These are phyloP conservation scores for Ancistrus triradiatus DNA, from an alignment of 2,113 vertebrate genomes.

Conservation along the genomic window DNA sequence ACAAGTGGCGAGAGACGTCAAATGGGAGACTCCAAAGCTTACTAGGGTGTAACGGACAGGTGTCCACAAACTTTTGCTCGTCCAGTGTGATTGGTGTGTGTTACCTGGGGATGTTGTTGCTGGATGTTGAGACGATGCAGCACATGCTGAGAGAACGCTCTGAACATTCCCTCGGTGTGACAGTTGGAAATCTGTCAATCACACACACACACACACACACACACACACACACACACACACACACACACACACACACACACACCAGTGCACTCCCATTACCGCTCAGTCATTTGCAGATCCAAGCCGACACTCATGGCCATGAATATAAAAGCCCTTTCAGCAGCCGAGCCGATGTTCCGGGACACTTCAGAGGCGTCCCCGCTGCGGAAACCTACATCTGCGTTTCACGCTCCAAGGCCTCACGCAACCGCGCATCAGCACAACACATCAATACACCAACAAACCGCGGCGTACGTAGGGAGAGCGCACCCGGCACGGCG, in stretches of 20 bases:
- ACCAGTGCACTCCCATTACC: slow-evolving; percentile 22
- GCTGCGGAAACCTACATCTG: background rate
- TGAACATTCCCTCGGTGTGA: slow-evolving; percentile 81
- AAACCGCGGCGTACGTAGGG: background rate
- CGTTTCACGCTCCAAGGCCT: slow-evolving; percentile 55
- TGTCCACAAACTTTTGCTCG: too few relatives aligned
- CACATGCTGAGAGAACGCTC: slow-evolving; percentile 92
- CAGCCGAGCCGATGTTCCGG: slow-evolving; percentile 5
- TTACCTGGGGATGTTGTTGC: slow-evolving; percentile 81
- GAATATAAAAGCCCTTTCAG: slow-evolving; percentile 40
- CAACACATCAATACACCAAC: background rate
- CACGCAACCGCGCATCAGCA: background rate
- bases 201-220: slow-evolving; percentile 40
- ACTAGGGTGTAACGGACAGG: too few relatives aligned
- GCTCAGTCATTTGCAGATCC: slow-evolving; percentile 40
- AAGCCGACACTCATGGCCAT: slow-evolving; percentile 28
- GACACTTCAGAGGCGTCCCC: background rate
- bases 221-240: slow-evolving; percentile 23
- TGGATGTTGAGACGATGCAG: slow-evolving; percentile 82
- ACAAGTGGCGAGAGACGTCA: too few relatives aligned
- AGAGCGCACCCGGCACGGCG: background rate
- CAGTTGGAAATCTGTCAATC: slow-evolving; percentile 87
- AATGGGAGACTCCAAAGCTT: too few relatives aligned
- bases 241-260: slow-evolving; percentile 30
- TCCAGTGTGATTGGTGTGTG: background rate